phyloP scores from a whole-genome alignment of 2,888 invertebrate genomes.

The Yponomeuta plumbellus region DNA sequence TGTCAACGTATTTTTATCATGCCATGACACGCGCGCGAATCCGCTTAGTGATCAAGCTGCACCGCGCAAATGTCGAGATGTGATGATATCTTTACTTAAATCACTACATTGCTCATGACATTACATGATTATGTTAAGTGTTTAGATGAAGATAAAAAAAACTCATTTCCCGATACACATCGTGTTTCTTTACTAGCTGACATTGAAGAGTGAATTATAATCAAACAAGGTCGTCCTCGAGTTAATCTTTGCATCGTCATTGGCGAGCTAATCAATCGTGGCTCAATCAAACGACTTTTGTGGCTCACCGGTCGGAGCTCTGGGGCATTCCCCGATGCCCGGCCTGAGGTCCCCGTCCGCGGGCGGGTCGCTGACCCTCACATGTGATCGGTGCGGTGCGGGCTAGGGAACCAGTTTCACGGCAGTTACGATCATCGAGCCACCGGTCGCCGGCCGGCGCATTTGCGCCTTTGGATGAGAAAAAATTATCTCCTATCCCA shows the following conservation, averaged over 20 bases:
- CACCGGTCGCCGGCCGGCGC: conserved; percentile 37
- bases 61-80: not conserved
- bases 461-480: conserved; percentile 25
- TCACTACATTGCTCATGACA: not conserved
- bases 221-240: not conserved
- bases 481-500: not conserved
- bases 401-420: conserved; percentile 60
- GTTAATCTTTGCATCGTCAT: not conserved
- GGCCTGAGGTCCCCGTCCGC: conserved; percentile 60
- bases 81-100: not conserved
- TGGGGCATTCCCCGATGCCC: conserved; percentile 32
- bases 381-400: conserved; percentile 59
- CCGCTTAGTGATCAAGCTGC: not conserved
- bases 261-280: not conserved
- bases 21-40: not conserved
- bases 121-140: too few relatives aligned
- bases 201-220: not conserved
- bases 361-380: conserved; percentile 63
- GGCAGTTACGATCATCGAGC: conserved; percentile 46
- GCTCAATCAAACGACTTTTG: not conserved
- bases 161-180: too few relatives aligned
- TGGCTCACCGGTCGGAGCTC: conserved; percentile 30
- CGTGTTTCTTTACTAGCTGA: too few relatives aligned
- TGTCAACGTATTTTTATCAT: conserved; percentile 9
- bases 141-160: too few relatives aligned